phyloP scores from a whole-genome alignment of 2,797 vertebrate species.

The Halcyon smyrnensis region DNA sequence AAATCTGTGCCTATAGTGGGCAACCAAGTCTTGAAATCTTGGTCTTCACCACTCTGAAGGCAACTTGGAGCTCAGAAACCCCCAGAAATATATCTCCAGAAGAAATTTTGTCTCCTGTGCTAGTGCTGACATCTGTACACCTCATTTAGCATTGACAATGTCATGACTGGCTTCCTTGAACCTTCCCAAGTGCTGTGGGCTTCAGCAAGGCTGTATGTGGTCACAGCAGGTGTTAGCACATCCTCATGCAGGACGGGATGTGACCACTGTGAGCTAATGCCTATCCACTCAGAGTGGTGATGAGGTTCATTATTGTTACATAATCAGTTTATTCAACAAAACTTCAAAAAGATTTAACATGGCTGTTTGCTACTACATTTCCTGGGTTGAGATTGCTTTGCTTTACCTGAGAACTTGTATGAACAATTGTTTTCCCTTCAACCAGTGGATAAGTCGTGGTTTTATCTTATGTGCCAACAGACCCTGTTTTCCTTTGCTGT shows the following conservation, averaged over 20 bases:
- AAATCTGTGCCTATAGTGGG: background rate
- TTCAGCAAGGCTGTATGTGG: background rate
- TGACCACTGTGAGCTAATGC: rapidly evolving
- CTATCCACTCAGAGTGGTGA: rapidly evolving
- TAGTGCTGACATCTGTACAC: rapidly evolving
- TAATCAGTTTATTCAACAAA: background rate
- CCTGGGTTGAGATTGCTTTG: constrained; percentile 36
- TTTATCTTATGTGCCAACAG: background rate
- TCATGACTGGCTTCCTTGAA: background rate
- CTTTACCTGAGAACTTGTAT: constrained; percentile 39
- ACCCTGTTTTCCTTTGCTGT: background rate
- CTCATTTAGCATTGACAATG: background rate
- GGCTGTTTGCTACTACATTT: background rate
- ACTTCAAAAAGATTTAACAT: background rate
- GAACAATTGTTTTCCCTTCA: constrained; percentile 40
- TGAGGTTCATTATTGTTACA: background rate
- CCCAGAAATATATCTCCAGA: background rate
- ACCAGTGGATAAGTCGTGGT: background rate
- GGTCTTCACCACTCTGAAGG: background rate
- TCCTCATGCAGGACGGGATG: background rate
- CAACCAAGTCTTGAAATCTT: background rate
- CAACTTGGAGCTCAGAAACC: background rate
- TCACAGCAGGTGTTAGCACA: background rate
- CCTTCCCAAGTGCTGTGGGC: background rate
- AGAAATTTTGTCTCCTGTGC: background rate